Percentiles rank a stretch among this genome's conserved stretches.
Evolutionary conservation across 2,113 vertebrate species (phyloP).

Genomic region (Spea multiplicata): DNA sequence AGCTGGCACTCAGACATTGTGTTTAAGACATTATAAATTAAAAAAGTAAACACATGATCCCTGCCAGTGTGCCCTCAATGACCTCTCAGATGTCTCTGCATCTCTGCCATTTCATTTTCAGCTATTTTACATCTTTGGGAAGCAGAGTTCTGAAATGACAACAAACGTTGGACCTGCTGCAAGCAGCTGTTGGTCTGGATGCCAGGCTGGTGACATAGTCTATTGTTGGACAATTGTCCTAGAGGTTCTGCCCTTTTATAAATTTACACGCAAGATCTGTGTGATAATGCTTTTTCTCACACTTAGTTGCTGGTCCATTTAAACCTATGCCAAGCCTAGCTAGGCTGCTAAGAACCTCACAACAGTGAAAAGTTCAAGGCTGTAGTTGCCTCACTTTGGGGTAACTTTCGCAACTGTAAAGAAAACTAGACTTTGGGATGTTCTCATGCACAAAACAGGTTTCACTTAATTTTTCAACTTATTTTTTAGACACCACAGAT

Average conservation of each 20-base stretch:
- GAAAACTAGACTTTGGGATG: too few species aligned
- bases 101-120: conserved; percentile 15
- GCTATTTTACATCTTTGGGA: conserved; percentile 24
- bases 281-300: conserved; percentile 20
- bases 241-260: conserved; percentile 25
- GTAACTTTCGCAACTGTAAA: too few species aligned
- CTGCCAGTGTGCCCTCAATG: conserved; percentile 12
- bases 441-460: neutral
- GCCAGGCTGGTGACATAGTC: conserved; percentile 36
- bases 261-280: conserved; percentile 9
- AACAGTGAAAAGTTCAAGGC: too few species aligned
- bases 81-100: conserved; percentile 1
- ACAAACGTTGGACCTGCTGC: conserved; percentile 37
- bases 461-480: neutral
- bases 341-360: neutral
- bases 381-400: too few species aligned
- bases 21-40: neutral
- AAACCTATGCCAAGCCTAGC: conserved; percentile 15
- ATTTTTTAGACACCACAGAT: neutral
- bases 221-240: conserved; percentile 31
- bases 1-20: neutral
- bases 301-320: conserved; percentile 18
- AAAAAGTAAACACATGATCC: neutral
- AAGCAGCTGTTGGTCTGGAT: conserved; percentile 45
- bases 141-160: conserved; percentile 34